These are phyloP conservation scores for Neoitamus cyanurus DNA, from an alignment of 2,888 invertebrate species.

Conservation along the genomic window DNA sequence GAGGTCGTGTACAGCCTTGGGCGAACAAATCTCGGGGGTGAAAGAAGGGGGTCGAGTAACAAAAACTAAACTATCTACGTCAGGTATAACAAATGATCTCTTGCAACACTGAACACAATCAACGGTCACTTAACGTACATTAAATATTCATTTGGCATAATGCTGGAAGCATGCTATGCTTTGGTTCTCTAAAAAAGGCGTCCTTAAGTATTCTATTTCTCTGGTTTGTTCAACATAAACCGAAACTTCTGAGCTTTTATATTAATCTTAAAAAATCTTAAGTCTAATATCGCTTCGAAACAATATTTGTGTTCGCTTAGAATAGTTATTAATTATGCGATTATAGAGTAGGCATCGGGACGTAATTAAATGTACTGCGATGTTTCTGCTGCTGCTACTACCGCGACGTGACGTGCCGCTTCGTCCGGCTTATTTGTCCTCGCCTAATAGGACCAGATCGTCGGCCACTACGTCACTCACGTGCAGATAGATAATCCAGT, in stretches of 20 bases:
- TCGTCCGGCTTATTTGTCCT: constrained; percentile 70
- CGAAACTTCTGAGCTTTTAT: constrained; percentile 33
- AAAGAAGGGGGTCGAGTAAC: neutral
- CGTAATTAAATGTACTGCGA: constrained; percentile 36
- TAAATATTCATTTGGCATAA: constrained; percentile 47
- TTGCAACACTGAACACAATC: constrained; percentile 40
- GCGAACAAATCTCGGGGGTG: constrained; percentile 15
- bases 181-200: constrained; percentile 40
- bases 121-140: constrained; percentile 38
- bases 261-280: constrained; percentile 42
- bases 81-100: constrained; percentile 25
- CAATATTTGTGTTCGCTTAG: constrained; percentile 43
- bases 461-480: constrained; percentile 96
- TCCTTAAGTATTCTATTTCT: constrained; percentile 28
- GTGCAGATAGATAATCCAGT: constrained; percentile 97
- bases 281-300: constrained; percentile 39
- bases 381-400: neutral
- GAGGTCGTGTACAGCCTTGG: constrained; percentile 22
- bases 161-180: constrained; percentile 46
- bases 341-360: constrained; percentile 46
- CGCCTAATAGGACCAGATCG: constrained; percentile 85
- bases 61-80: constrained; percentile 31
- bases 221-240: constrained; percentile 10
- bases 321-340: constrained; percentile 40
- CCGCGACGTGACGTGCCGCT: constrained; percentile 10